Evolutionary conservation across 2,113 vertebrate species (phyloP).

Genomic region (Oryctolagus cuniculus): mOryCun1.1 NC_091433.1:56798501-56799000

Average conservation of each 20-base stretch:
- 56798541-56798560: background rate
- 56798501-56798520: background rate
- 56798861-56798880: no score
- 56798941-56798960: no score
- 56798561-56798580: background rate
- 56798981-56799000: no score
- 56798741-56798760: background rate
- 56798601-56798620: background rate
- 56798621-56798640: background rate
- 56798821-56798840: no score
- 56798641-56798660: rapidly evolving
- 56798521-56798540: background rate
- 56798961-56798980: no score
- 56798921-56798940: no score
- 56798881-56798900: no score
- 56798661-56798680: rapidly evolving
- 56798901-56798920: no score
- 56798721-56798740: background rate
- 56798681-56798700: background rate
- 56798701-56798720: background rate
- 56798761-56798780: background rate
- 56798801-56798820: no score
- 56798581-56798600: background rate
- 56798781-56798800: no score
- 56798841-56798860: no score